phyloP scores from a whole-genome alignment of 2,888 invertebrate genomes.

The Scaptodrosophila latifasciaeformis region DNA sequence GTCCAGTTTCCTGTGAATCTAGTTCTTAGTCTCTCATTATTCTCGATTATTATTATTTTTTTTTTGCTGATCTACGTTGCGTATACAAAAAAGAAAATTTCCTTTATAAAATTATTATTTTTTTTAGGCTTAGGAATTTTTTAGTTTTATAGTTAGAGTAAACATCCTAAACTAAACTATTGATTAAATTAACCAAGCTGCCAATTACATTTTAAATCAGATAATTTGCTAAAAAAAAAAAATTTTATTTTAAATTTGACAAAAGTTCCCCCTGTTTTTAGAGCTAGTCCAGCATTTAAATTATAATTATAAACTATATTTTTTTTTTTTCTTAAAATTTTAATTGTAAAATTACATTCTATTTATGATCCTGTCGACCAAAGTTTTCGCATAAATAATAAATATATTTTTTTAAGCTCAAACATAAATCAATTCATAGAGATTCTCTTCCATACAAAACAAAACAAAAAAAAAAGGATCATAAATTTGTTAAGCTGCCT shows the following conservation, averaged over 20 bases:
- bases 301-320: too few relatives aligned
- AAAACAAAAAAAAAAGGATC: too few relatives aligned
- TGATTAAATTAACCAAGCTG: conserved; percentile 28
- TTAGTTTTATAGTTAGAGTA: too few relatives aligned
- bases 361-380: too few relatives aligned
- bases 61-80: conserved; percentile 34
- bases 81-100: conserved; percentile 24
- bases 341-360: too few relatives aligned
- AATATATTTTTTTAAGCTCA: too few relatives aligned
- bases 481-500: not conserved
- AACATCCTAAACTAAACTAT: too few relatives aligned
- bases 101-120: conserved; percentile 18
- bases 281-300: conserved; percentile 33
- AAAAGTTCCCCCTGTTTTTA: not conserved
- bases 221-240: conserved; percentile 12
- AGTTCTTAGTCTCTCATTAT: conserved; percentile 58
- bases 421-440: too few relatives aligned
- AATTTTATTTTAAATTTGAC: not conserved
- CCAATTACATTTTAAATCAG: conserved; percentile 45
- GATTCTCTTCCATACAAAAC: too few relatives aligned
- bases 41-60: conserved; percentile 29
- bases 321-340: too few relatives aligned
- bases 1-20: conserved; percentile 67
- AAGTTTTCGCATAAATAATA: too few relatives aligned
- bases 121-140: not conserved